These are phyloP conservation scores for Macropis europaea DNA, from an alignment of 2,888 invertebrate genomes.

Conservation along the genomic window DNA sequence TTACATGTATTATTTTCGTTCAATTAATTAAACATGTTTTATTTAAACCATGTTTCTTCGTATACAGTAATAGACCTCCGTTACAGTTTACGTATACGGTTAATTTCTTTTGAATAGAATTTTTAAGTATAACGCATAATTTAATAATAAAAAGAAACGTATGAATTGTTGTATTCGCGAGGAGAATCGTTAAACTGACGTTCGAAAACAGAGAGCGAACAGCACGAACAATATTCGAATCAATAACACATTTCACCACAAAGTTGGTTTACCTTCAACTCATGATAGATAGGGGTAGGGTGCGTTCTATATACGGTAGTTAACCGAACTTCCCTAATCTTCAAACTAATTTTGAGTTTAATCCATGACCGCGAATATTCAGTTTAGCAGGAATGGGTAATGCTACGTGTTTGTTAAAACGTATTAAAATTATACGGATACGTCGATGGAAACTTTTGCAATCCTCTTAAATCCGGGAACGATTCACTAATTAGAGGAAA, in stretches of 20 bases:
- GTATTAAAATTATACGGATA: slow-evolving; percentile 36
- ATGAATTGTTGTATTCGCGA: too few species aligned
- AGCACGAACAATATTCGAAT: slow-evolving; percentile 33
- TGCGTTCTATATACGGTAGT: slow-evolving; percentile 50
- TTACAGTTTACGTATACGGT: too few species aligned
- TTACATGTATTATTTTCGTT: too few species aligned
- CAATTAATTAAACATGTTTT: too few species aligned
- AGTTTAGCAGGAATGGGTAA: slow-evolving; percentile 39
- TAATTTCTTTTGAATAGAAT: too few species aligned
- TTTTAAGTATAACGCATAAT: too few species aligned
- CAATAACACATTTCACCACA: slow-evolving; percentile 36
- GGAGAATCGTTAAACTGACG: neutral
- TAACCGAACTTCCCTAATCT: slow-evolving; percentile 71
- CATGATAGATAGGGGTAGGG: slow-evolving; percentile 45
- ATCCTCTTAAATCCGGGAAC: too few species aligned
- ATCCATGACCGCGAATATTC: slow-evolving; percentile 59
- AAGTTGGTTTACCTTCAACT: slow-evolving; percentile 38
- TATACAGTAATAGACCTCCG: too few species aligned
- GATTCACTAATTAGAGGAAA: too few species aligned
- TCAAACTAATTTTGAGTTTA: slow-evolving; percentile 73
- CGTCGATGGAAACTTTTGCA: neutral
- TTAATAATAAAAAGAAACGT: too few species aligned
- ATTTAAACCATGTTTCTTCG: too few species aligned
- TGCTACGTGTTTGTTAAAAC: slow-evolving; percentile 14
- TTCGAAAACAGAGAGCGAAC: neutral